Evolutionary conservation across 2,797 vertebrate genomes (phyloP).

Genomic region (Pteronotus mesoamericanus): DNA sequence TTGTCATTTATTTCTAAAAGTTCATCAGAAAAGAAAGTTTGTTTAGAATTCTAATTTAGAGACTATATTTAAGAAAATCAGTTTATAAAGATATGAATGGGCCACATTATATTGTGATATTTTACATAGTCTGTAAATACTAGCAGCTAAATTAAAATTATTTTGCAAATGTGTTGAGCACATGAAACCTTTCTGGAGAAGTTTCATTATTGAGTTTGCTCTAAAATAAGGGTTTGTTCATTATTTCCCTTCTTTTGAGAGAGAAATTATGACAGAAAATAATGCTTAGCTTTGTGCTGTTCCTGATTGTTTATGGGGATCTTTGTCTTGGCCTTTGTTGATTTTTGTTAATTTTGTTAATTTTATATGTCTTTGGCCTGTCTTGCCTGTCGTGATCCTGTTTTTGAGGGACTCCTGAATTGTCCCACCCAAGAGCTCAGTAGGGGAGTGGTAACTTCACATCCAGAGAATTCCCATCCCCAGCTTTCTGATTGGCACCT

Average conservation of each 20-base stretch:
- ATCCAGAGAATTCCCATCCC: background rate
- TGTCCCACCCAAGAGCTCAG: background rate
- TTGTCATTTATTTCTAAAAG: constrained; percentile 3
- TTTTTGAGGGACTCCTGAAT: background rate
- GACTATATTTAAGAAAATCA: background rate
- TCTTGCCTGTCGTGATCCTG: background rate
- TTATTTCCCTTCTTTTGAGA: background rate
- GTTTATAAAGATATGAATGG: background rate
- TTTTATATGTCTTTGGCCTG: background rate
- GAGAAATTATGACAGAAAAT: background rate
- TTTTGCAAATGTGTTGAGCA: background rate
- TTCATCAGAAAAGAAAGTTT: background rate
- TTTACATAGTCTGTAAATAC: background rate
- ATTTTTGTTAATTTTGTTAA: background rate
- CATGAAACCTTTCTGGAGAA: background rate
- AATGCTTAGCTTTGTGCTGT: background rate
- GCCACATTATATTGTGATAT: background rate
- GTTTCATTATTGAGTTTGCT: background rate
- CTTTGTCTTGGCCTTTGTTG: background rate
- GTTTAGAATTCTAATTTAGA: background rate
- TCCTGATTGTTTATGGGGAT: background rate
- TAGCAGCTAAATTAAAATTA: background rate
- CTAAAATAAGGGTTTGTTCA: background rate
- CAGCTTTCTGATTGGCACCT: background rate
- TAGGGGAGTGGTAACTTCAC: background rate